Evolutionary conservation across 1,140 invertebrate species (phyloP), one percentile per base, ranked within the genome.

Genomic region (Hormaphis cornu): DNA sequence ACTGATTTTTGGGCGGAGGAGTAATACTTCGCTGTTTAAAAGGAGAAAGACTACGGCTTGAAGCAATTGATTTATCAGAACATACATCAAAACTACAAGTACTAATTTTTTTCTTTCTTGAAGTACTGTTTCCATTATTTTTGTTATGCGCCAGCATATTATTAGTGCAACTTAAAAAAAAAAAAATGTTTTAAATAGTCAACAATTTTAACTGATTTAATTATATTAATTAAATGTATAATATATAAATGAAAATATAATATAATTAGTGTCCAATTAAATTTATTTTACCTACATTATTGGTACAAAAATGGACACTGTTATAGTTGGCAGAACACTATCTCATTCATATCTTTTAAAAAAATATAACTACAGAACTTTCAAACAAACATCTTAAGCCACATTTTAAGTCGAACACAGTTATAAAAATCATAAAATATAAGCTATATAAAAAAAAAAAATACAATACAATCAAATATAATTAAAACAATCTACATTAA

Each of bases 1-100:
- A 3, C 8, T 33, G 61, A 33, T 33, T 66, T 66, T 66, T 66
- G 3, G 61, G 61, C 0, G 61, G 61, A 22, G 61, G 61, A 48
- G 61, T 66, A 16, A 50, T 66, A 30, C 61, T 66, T 2, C 61
- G 40, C 24, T 66, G 61, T 50, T 66, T 66, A 1, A 66, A n/a
- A 33, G 61, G 61, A 48, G 61, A 66, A 4, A 66, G 28, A 46
- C 61, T 66, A 16, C 44, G 61, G 7, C 61, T 66, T 22, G 40
- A 22, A 33, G 42, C 42, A 26, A 28, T 30, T 35, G 61, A 48
- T 10, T 33, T 30, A 50, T 50, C 61, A 16, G 61, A 66, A 66
- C 24, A 16, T n/a, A 48, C 28, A 33, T 66, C 61, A 48, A 66
- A 66, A 35, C 61, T 66, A 24, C 42, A 66, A 20, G 61, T 35